Evolutionary conservation across 2,113 vertebrate genomes (phyloP).

Genomic region (Pteronura brasiliensis): DNA sequence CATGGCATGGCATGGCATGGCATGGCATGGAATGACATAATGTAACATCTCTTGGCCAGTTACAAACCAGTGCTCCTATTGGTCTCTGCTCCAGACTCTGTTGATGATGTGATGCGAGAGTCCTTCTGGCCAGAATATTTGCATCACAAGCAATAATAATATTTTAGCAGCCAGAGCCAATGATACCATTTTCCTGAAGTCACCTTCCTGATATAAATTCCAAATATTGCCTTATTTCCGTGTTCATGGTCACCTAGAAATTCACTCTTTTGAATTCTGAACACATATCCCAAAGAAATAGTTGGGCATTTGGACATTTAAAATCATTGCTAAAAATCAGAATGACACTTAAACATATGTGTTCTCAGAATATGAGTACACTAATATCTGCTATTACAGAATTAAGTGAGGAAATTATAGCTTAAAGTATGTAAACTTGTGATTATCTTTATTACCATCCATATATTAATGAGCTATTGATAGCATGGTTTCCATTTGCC

Average conservation of each 20-base stretch:
- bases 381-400: neutral
- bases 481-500: neutral
- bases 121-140: neutral
- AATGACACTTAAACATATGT: slow-evolving; percentile 8
- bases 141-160: neutral
- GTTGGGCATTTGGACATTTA: neutral
- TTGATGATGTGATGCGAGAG: neutral
- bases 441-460: neutral
- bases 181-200: neutral
- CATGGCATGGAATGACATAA: neutral
- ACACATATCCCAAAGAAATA: neutral
- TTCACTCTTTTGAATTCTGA: neutral
- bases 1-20: neutral
- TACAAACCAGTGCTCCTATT: neutral
- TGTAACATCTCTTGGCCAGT: neutral
- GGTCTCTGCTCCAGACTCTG: neutral
- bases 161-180: neutral
- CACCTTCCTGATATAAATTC: neutral
- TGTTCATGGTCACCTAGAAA: neutral
- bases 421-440: neutral
- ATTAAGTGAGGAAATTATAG: neutral
- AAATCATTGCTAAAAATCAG: slow-evolving; percentile 18
- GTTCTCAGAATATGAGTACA: neutral
- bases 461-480: neutral
- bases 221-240: neutral